A percentile compares a stretch with the other conserved stretches of the same genome.
These are phyloP conservation scores for Diaprepes abbreviatus DNA, from an alignment of 2,888 invertebrate genomes.

Conservation along the genomic window DNA sequence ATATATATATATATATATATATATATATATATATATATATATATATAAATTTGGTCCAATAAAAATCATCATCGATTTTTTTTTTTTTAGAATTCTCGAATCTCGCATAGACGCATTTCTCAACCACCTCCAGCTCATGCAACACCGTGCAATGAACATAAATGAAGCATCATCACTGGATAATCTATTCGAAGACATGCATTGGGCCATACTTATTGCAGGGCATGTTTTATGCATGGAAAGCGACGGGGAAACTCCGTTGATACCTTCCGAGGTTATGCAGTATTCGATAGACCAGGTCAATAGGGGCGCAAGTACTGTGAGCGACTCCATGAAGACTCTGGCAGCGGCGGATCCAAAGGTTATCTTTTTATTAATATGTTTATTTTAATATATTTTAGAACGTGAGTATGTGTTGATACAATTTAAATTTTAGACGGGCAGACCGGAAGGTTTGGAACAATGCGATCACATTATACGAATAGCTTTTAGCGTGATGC, in stretches of 20 bases:
- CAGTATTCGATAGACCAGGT: conserved; percentile 66
- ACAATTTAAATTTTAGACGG: conserved; percentile 26
- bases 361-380: conserved; percentile 30
- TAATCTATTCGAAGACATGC: conserved; percentile 87
- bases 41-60: too few species aligned
- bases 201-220: conserved; percentile 87
- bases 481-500: conserved; percentile 79
- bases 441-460: conserved; percentile 66
- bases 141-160: conserved; percentile 63
- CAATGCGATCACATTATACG: conserved; percentile 70
- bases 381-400: not conserved
- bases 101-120: conserved; percentile 62
- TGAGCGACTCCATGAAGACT: conserved; percentile 63
- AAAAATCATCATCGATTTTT: too few species aligned
- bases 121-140: conserved; percentile 63
- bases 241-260: conserved; percentile 75
- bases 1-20: too few species aligned
- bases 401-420: too few species aligned
- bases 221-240: conserved; percentile 80
- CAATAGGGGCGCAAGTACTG: conserved; percentile 59
- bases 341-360: conserved; percentile 33
- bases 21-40: too few species aligned
- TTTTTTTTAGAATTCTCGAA: conserved; percentile 62
- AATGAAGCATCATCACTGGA: conserved; percentile 68
- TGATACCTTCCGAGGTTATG: conserved; percentile 73